Evolutionary conservation across 2,113 vertebrate genomes (phyloP), one percentile per base, ranked within the genome.

Genomic region (Salvelinus alpinus): DNA sequence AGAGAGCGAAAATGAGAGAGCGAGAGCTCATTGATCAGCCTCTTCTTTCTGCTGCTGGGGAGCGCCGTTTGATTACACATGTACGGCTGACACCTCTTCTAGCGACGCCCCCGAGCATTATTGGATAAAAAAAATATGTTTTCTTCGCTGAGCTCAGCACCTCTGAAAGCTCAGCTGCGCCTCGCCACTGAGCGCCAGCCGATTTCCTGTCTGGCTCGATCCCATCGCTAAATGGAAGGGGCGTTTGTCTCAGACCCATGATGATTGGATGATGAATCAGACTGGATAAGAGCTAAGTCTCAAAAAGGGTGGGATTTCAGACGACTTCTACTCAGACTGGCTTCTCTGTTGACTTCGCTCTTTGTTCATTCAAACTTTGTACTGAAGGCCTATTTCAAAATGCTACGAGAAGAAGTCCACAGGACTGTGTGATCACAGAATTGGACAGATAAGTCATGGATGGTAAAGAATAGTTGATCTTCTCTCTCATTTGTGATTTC

Each of bases 261-360:
- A 73, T 82, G 79, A 83, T 80, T 79, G 80, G 81, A 74, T 78
- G 82, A 83, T 76, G 84, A 83, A 84, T 84, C 78, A 18, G 73
- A 81, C 78, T 64, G 77, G 79, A 84, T 78, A 67, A 80, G 59
- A 18, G 64, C 31, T 14, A 11, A 12, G 18, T 14, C 64, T 77
- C 9, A n/a, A 78, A 31, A 74, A 22, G 54, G 12, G 4, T 4
- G 51, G 13, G 4, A 54, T 54, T 4, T 14, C 51, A 54, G 51
- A 4, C 16, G 51, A 54, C 51, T 54, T 18, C 51, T 54, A 54
- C 48, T 16, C 48, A 16, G 12, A 51, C 25, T 57, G 54, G 34
- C 22, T 14, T 25, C 25, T 64, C 16, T 66, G 64, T 29, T 66
- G 22, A 66, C 24, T 6, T 66, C 18, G 64, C 64, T 24, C 22